Percentiles rank a stretch among this genome's conserved stretches.
phyloP scores from a whole-genome alignment of 2,113 vertebrate species.

The Eurypyga helias region DNA sequence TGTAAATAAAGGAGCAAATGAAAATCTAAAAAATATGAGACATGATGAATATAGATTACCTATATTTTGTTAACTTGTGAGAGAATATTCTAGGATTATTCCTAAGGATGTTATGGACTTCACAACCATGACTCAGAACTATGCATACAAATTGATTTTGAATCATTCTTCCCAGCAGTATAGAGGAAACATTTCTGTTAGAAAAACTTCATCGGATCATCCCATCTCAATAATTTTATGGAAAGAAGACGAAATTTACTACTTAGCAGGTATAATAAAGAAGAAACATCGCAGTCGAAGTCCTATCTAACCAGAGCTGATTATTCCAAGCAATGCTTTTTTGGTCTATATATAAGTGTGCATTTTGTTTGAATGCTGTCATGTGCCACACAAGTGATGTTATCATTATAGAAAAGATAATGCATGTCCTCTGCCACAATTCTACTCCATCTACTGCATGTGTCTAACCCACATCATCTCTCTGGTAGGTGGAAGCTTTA shows the following conservation, averaged over 20 bases:
- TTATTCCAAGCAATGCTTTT: not conserved
- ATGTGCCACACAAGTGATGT: not conserved
- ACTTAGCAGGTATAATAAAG: not conserved
- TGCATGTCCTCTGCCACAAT: not conserved
- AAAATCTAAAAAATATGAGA: not conserved
- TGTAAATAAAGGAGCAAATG: not conserved
- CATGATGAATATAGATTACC: fast-evolving
- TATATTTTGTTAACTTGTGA: not conserved
- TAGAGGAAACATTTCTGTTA: not conserved
- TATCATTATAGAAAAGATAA: not conserved
- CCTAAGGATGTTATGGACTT: not conserved
- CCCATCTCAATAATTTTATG: not conserved
- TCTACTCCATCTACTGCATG: not conserved
- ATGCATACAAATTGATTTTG: not conserved
- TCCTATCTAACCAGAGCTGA: not conserved
- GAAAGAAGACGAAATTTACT: not conserved
- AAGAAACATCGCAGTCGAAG: not conserved
- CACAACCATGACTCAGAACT: not conserved
- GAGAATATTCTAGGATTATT: not conserved
- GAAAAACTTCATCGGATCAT: not conserved
- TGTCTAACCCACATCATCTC: not conserved
- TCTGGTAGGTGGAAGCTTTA: not conserved
- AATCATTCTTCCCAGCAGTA: not conserved
- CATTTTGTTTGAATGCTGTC: not conserved
- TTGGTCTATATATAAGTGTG: not conserved